Evolutionary conservation across 2,888 invertebrate genomes (phyloP).

Genomic region (Lasioglossum leucozonium): DNA sequence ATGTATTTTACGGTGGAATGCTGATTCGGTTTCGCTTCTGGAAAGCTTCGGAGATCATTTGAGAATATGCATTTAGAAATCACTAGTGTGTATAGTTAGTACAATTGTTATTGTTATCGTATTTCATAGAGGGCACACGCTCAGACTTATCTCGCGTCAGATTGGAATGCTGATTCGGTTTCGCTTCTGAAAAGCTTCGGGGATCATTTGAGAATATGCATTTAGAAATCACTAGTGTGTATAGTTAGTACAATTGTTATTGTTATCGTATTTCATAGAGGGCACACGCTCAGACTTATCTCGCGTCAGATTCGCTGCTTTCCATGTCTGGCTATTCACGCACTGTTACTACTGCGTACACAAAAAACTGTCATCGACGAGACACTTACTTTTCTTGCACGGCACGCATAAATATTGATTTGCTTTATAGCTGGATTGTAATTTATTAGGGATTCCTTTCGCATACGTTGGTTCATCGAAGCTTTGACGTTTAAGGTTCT

Average conservation of each 20-base stretch:
- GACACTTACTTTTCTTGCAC: background rate
- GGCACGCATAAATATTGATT: background rate
- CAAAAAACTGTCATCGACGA: conserved; percentile 2
- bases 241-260: background rate
- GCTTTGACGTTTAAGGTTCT: background rate
- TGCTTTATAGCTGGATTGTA: background rate
- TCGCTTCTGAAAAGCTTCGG: background rate
- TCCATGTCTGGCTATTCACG: conserved; percentile 40
- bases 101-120: background rate
- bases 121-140: background rate
- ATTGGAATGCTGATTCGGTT: background rate
- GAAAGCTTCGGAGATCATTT: background rate
- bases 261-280: background rate
- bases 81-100: background rate
- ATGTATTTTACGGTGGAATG: background rate
- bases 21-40: background rate
- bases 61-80: background rate
- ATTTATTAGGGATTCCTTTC: background rate
- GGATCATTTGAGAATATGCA: background rate
- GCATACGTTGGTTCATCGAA: background rate
- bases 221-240: background rate
- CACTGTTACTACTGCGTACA: conserved; percentile 42
- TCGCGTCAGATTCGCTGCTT: background rate
- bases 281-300: background rate
- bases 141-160: background rate